A percentile compares a stretch with the other conserved stretches of the same genome.
These are phyloP conservation scores for Balaeniceps rex DNA, from an alignment of 2,113 vertebrate species.

Conservation along the genomic window DNA sequence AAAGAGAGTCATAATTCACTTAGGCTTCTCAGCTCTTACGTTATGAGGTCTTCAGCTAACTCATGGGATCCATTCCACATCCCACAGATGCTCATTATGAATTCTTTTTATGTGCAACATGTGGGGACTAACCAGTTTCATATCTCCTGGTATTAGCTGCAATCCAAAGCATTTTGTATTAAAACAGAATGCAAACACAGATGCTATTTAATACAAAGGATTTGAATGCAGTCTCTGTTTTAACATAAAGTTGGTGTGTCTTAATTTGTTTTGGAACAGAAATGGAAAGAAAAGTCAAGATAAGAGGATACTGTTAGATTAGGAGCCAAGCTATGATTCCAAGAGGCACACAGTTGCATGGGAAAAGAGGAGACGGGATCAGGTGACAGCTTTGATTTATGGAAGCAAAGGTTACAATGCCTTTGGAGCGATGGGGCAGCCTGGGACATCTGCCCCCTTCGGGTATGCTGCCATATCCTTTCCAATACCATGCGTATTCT, in stretches of 20 bases:
- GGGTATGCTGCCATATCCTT: background rate
- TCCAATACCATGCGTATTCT: background rate
- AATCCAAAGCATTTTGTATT: slow-evolving; percentile 81
- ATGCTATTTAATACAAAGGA: slow-evolving; percentile 69
- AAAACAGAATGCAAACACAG: slow-evolving; percentile 73
- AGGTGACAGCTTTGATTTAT: background rate
- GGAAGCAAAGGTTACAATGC: background rate
- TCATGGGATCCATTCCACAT: slow-evolving; percentile 71
- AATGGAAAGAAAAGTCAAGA: slow-evolving; percentile 33
- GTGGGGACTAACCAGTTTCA: slow-evolving; percentile 81
- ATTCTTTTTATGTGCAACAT: slow-evolving; percentile 82
- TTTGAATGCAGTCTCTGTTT: slow-evolving; percentile 53
- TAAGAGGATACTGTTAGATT: background rate
- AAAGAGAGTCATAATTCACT: slow-evolving; percentile 74
- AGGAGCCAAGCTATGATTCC: background rate
- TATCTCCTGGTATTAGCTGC: slow-evolving; percentile 80
- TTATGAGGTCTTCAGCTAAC: slow-evolving; percentile 74
- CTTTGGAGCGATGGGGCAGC: background rate
- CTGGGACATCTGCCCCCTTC: background rate
- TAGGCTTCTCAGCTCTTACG: slow-evolving; percentile 71
- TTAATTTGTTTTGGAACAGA: slow-evolving; percentile 61
- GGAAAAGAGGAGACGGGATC: background rate
- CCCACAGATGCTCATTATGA: slow-evolving; percentile 81
- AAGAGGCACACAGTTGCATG: background rate
- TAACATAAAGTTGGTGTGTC: slow-evolving; percentile 56